Evolutionary conservation across 2,113 vertebrate species (phyloP), one percentile per base, ranked within the genome.

Genomic region (Oxyura jamaicensis): DNA sequence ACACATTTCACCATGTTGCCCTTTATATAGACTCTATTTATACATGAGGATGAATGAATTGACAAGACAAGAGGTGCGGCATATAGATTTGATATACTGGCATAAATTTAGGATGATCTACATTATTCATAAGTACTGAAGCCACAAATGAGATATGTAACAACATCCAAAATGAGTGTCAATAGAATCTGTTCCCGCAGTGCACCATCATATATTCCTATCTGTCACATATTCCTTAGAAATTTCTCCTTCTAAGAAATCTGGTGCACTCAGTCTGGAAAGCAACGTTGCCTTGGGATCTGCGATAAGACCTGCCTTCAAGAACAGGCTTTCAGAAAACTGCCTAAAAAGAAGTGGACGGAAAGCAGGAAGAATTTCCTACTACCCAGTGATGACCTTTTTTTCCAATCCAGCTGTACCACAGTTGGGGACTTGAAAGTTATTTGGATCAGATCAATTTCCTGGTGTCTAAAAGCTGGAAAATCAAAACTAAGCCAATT

Each of bases 131-230:
- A 91, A 96, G 95, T 50, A 92, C 95, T 95, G 93, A 96, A 97
- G 95, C 95, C 95, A 97, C 96, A 97, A 97, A 97, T 97, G 95
- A 96, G 95, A 97, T 96, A 97, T 94, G 95, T 93, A 96, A 95
- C 95, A 97, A 96, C 94, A 96, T 96, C 94, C 96, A 97, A 97
- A 97, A 97, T 97, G 95, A 97, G 91, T 96, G 96, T 96, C 96
- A 97, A 96, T 97, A 97, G 95, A 97, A 97, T 96, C 95, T 97
- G 96, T 97, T 96, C 95, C 95, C 5, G 4, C 94, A 96, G 94
- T 56, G 95, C 91, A 94, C 93, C 94, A 93, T 78, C 94, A 10
- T 96, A 96, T 78, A 97, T 94, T 95, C 83, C 95, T 96, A 95
- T 96, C 95, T 97, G 96, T 96, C 95, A 96, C 93, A 96, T 75